Percentiles rank a stretch among this genome's conserved stretches.
Conservation (phyloP, 64 coral and sea anemone genomes). For the Actinia tenebrosa region DNA sequence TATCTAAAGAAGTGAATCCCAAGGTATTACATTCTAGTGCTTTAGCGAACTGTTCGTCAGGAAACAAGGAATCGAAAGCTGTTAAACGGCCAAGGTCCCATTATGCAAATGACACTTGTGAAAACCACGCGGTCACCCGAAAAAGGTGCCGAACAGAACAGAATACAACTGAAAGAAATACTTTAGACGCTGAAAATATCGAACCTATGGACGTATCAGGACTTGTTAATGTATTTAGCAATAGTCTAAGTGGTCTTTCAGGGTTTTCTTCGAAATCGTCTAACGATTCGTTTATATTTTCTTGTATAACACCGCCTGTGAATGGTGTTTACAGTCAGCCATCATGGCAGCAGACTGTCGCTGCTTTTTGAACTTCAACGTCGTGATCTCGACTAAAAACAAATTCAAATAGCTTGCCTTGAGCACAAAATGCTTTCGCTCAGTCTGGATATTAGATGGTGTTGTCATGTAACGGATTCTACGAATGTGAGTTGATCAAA, state of each 20-base stretch:
- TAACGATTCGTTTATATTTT: conserved; percentile 48
- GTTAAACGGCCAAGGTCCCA: conserved; percentile 69
- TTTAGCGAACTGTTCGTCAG: conserved; percentile 23
- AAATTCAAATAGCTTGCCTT: neutral
- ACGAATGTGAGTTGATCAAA: neutral
- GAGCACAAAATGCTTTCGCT: neutral
- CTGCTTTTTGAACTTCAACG: conserved; percentile 46
- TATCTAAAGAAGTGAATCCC: neutral
- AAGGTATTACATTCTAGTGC: neutral
- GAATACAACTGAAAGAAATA: conserved; percentile 19
- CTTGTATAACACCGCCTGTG: conserved; percentile 36
- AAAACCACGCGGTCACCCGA: conserved; percentile 80
- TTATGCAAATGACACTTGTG: conserved; percentile 92
- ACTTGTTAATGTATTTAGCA: conserved; percentile 88
- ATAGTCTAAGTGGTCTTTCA: conserved; percentile 83
- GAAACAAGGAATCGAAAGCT: conserved; percentile 34
- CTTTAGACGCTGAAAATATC: conserved; percentile 40
- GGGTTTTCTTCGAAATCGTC: conserved; percentile 62
- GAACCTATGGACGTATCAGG: conserved; percentile 90
- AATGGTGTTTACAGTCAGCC: conserved; percentile 40
- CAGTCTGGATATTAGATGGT: neutral
- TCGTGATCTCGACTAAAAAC: neutral
- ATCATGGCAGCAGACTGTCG: conserved; percentile 73
- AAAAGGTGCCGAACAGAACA: conserved; percentile 83
- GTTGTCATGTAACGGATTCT: neutral